Evolutionary conservation across 2,797 vertebrate species (phyloP), one percentile per base, ranked within the genome.

Genomic region (Tachyglossus aculeatus): DNA sequence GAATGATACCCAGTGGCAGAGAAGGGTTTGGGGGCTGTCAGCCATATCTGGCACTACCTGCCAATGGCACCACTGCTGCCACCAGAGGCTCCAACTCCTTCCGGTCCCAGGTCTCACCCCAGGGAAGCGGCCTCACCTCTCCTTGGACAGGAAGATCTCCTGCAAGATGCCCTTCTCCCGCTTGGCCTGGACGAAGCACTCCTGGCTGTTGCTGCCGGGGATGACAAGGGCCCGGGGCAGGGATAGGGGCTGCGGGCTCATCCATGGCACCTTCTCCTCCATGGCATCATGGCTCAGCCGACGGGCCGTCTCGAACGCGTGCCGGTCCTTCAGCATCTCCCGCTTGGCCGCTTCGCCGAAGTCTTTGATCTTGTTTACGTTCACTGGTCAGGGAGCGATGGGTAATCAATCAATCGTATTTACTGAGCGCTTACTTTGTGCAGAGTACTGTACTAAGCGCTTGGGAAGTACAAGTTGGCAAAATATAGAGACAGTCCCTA

Each of bases 281-380:
- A 99, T 99, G 56, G 94, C 84, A 47, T 99, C 97, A 0, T 98
- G 96, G 43, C 97, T 98, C n/a, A 93, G 92, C 9, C 96, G 94
- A 0, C 96, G 95, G 1, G 96, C 93, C 21, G 95, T 97, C 91
- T 99, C 96, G 56, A 97, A 99, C 0, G 96, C 98, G 3, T 98
- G 94, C 4, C 96, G 87, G 78, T 99, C 97, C 93, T 94, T 96
- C 92, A 97, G 93, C 74, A 98, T 93, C 83, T 99, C 97, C 47
- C 96, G 86, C 66, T 98, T 97, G 24, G 97, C 97, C 0, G 96
- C 97, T 80, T 99, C 97, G 0, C 96, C 96, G 0, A 99, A 99
- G 86, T 99, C 97, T 70, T 98, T 98, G 60, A 99, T 95, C 86
- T 98, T 99, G 85, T 99, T 99, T 61, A 99, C 97, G 0, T 99